A percentile compares a stretch with the other conserved stretches of the same genome.
Evolutionary conservation across 2,888 invertebrate species (phyloP).

Genomic region (Gisinianus flammeolus): DNA sequence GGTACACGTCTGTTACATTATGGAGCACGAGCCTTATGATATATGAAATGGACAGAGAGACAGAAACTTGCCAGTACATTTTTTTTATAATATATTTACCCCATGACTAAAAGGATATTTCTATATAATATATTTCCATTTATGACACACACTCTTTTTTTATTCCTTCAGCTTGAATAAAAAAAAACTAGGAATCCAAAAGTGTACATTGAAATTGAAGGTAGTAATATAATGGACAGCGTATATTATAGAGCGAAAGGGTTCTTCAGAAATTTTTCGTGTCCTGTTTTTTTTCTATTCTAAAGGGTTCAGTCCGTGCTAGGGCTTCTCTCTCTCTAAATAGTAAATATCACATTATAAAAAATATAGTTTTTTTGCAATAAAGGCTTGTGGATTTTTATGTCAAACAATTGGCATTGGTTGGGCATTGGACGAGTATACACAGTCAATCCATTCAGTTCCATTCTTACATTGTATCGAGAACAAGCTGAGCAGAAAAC

Average conservation of each 20-base stretch:
- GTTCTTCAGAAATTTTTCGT: background rate
- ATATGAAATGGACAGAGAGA: background rate
- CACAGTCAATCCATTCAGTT: background rate
- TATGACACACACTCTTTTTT: background rate
- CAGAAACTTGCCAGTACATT: background rate
- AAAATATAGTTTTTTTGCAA: conserved; percentile 7
- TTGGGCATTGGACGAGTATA: background rate
- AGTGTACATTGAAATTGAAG: conserved; percentile 4
- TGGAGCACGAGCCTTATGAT: conserved; percentile 1
- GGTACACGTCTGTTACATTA: background rate
- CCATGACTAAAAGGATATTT: background rate
- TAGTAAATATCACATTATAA: background rate
- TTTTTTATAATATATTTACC: background rate
- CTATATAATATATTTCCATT: background rate
- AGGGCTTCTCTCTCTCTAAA: background rate
- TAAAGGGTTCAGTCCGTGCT: background rate
- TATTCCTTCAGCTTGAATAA: conserved; percentile 2
- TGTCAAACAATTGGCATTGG: conserved; percentile 14
- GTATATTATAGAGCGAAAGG: background rate
- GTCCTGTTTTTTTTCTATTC: background rate
- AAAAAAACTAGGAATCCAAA: background rate
- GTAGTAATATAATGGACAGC: background rate
- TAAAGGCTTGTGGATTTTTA: background rate
- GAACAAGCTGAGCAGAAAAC: background rate
- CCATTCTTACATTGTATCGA: background rate